These are phyloP conservation scores for Caenorhabditis angaria DNA, from an alignment of 2,888 invertebrate genomes.

Conservation along the genomic window DNA sequence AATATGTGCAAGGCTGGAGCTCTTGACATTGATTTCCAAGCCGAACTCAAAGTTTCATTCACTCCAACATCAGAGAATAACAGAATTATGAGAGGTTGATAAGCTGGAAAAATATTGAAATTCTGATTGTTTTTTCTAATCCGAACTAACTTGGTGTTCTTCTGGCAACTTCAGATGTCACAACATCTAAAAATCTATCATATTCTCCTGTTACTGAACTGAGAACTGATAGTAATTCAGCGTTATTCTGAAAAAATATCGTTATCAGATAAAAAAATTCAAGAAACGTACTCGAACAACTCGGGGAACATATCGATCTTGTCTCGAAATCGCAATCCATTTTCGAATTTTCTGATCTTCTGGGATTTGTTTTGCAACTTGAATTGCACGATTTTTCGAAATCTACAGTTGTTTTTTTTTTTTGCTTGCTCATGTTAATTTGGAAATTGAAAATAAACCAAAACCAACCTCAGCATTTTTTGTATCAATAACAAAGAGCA, in stretches of 20 bases:
- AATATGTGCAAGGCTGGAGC: constrained; percentile 44
- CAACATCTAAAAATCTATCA: constrained; percentile 39
- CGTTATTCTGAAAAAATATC: constrained; percentile 29
- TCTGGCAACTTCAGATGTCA: constrained; percentile 36
- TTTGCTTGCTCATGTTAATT: no score
- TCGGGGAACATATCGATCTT: constrained; percentile 41
- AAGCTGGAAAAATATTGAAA: constrained; percentile 18
- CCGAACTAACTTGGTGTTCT: constrained; percentile 24
- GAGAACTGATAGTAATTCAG: constrained; percentile 33
- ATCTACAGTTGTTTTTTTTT: constrained; percentile 26
- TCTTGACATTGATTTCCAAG: constrained; percentile 42
- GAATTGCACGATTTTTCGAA: constrained; percentile 35
- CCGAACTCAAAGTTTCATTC: constrained; percentile 27
- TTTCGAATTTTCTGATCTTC: constrained; percentile 33
- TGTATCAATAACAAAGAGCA: constrained; percentile 44
- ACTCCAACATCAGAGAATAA: constrained; percentile 45
- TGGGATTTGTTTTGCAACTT: constrained; percentile 40
- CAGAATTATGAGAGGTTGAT: constrained; percentile 45
- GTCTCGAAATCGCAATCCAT: constrained; percentile 36
- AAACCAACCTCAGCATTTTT: constrained; percentile 20
- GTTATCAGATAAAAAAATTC: constrained; percentile 1
- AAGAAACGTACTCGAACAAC: constrained; percentile 22
- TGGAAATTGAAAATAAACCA: not conserved
- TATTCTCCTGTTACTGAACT: constrained; percentile 41
- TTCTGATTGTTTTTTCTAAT: not conserved